Percentiles rank a stretch among this genome's conserved stretches.
Evolutionary conservation across 2,888 invertebrate species (phyloP).

Genomic region (Lithophane leautieri): DNA sequence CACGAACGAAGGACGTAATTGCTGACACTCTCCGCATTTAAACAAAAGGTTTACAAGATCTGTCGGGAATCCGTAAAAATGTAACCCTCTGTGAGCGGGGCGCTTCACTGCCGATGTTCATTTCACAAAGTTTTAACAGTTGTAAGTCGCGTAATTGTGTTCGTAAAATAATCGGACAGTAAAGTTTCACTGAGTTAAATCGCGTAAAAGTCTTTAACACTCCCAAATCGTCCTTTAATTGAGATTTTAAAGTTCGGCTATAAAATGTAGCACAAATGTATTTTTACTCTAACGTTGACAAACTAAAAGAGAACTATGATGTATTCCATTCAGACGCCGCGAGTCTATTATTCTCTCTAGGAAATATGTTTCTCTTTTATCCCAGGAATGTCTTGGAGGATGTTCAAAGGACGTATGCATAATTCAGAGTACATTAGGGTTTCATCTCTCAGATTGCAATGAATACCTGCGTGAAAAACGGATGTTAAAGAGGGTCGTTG

Average conservation of each 20-base stretch:
- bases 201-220: conserved; percentile 58
- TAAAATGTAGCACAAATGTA: conserved; percentile 36
- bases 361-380: conserved; percentile 61
- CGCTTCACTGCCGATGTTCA: conserved; percentile 46
- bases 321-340: conserved; percentile 53
- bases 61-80: conserved; percentile 63
- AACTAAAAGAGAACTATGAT: conserved; percentile 43
- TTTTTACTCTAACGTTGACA: conserved; percentile 18
- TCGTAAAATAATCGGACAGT: conserved; percentile 61
- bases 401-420: conserved; percentile 67
- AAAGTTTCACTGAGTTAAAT: conserved; percentile 60
- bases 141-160: conserved; percentile 66
- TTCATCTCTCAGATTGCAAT: conserved; percentile 65
- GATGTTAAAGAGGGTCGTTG: conserved; percentile 44
- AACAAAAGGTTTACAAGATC: conserved; percentile 65
- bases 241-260: background rate
- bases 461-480: conserved; percentile 66
- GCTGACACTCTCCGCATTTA: conserved; percentile 65
- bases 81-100: conserved; percentile 44
- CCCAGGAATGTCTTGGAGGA: conserved; percentile 56
- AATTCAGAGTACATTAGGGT: conserved; percentile 71
- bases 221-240: conserved; percentile 25
- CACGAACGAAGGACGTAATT: conserved; percentile 62
- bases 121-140: conserved; percentile 60
- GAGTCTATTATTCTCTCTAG: conserved; percentile 57